These are phyloP conservation scores for Carpatolechia fugitivella DNA, from an alignment of 2,888 invertebrate genomes.

Conservation along the genomic window DNA sequence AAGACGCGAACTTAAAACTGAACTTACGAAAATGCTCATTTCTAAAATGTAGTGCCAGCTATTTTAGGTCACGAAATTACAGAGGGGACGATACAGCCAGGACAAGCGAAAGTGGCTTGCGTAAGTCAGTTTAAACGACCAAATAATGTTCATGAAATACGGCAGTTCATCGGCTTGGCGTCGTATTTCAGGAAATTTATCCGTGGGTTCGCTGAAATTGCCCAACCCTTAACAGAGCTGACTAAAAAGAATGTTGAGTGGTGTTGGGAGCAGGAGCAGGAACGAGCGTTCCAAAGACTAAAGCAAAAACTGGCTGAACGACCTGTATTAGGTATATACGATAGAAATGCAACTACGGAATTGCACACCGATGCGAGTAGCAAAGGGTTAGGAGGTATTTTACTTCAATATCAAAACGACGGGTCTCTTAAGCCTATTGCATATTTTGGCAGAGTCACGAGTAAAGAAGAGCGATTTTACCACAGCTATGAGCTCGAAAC, in stretches of 20 bases:
- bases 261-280: conserved; percentile 10
- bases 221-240: conserved; percentile 4
- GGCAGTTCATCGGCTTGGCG: no score
- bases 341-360: conserved; percentile 10
- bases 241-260: conserved; percentile 14
- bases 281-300: conserved; percentile 5
- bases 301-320: conserved; percentile 9
- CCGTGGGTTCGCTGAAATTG: conserved; percentile 9
- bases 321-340: conserved; percentile 15
- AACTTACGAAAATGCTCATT: conserved; percentile 14
- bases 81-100: conserved; percentile 11
- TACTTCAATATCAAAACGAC: conserved; percentile 13
- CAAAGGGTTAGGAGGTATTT: conserved; percentile 15
- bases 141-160: no score
- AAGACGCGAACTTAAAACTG: conserved; percentile 11
- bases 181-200: conserved; percentile 17
- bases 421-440: conserved; percentile 14
- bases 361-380: conserved; percentile 12
- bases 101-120: conserved; percentile 7
- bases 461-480: conserved; percentile 13
- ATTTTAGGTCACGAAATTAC: no score
- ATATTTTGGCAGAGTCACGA: conserved; percentile 16
- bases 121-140: neutral
- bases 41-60: no score
- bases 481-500: conserved; percentile 20